Evolutionary conservation across 2,113 vertebrate genomes (phyloP).

Genomic region (Xiphophorus maculatus): DNA sequence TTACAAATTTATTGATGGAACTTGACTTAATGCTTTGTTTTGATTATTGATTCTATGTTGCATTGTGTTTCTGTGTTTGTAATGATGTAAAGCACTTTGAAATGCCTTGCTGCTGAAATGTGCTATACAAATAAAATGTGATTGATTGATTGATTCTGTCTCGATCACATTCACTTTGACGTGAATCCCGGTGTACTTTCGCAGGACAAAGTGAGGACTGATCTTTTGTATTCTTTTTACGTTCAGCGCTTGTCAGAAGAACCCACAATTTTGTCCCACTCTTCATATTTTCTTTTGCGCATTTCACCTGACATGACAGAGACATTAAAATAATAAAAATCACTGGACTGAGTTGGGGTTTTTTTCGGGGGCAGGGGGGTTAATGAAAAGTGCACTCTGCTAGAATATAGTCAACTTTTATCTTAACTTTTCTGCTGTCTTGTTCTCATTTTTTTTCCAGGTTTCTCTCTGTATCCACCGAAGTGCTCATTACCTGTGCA

Average conservation of each 20-base stretch:
- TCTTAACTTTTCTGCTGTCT: background rate
- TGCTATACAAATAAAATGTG: too few species aligned
- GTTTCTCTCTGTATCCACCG: constrained; percentile 26
- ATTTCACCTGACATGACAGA: constrained; percentile 9
- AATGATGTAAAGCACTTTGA: too few species aligned
- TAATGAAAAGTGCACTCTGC: background rate
- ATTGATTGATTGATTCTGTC: too few species aligned
- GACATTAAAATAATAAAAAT: background rate
- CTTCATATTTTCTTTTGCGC: constrained; percentile 11
- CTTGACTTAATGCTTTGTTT: too few species aligned
- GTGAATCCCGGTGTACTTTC: constrained; percentile 1
- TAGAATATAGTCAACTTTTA: background rate
- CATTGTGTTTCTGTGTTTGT: too few species aligned
- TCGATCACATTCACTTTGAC: constrained; percentile 32
- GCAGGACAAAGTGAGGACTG: background rate
- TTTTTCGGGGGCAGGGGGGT: too few species aligned
- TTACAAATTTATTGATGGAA: too few species aligned
- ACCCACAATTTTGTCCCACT: constrained; percentile 5
- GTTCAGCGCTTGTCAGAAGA: constrained; percentile 1
- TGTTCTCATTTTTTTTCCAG: background rate
- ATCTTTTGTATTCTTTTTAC: constrained; percentile 1
- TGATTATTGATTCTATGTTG: too few species aligned
- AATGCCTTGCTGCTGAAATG: too few species aligned
- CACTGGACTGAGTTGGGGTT: background rate
- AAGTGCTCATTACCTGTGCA: constrained; percentile 6